phyloP scores from a whole-genome alignment of 2,113 vertebrate genomes.

The Phaetusa simplex region DNA sequence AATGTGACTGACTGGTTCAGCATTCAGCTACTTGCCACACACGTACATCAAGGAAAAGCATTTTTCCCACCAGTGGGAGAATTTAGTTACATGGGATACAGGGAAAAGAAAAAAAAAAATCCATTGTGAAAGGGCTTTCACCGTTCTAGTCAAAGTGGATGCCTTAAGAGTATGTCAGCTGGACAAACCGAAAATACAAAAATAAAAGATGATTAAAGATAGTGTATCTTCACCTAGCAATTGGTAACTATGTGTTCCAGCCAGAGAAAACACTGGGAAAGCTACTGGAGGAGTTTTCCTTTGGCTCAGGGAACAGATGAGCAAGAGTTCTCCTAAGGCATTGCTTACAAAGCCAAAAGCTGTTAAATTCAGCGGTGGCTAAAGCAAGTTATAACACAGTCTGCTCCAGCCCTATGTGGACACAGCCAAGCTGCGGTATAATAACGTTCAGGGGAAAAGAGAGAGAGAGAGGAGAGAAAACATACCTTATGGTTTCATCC shows the following conservation, averaged over 20 bases:
- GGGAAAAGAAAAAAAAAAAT: not conserved
- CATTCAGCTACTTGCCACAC: not conserved
- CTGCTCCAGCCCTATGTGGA: conserved; percentile 32
- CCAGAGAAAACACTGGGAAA: conserved; percentile 65
- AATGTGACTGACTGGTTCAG: not conserved
- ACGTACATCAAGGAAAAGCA: not conserved
- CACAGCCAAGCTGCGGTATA: conserved; percentile 48
- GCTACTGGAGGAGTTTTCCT: conserved; percentile 58
- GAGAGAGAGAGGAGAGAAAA: not conserved
- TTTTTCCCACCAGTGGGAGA: conserved; percentile 17
- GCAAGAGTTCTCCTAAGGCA: conserved; percentile 62
- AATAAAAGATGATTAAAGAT: conserved; percentile 32
- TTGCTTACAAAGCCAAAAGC: conserved; percentile 40
- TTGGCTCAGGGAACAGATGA: conserved; percentile 57
- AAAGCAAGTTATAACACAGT: conserved; percentile 54
- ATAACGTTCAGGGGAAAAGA: not conserved
- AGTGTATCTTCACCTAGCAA: conserved; percentile 45
- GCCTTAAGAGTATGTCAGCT: not conserved
- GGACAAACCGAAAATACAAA: not conserved
- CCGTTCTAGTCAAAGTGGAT: not conserved
- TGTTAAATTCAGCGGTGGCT: conserved; percentile 34
- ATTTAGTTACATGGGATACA: not conserved
- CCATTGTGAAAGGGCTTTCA: not conserved
- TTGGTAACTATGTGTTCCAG: conserved; percentile 36
- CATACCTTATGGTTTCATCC: not conserved